Evolutionary conservation across 2,797 vertebrate genomes (phyloP), one percentile per base, ranked within the genome.

Genomic region (Pipistrellus nathusii): DNA sequence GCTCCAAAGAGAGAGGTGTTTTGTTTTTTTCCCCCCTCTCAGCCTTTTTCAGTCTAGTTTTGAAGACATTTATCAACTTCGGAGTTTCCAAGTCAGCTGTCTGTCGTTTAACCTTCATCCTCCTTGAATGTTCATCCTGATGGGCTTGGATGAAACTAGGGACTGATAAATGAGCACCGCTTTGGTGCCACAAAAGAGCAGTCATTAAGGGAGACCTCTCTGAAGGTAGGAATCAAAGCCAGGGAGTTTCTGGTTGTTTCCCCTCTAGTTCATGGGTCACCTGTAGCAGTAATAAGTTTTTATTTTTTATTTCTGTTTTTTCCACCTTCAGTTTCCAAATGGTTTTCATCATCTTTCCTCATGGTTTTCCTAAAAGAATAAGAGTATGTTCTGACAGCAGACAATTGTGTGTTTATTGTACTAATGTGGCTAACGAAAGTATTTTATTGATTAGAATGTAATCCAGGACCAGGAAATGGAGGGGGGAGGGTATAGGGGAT

Each of bases 21-120:
- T 44, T 44, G 7, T 72, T 95, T 94, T 72, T 95, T 95, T 53
- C 55, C 85, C 78, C 41, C 78, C 44, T 69, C 75, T 95, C n/a
- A 25, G 59, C 11, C 51, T 92, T 97, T 97, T 97, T 91, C 88
- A 96, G 72, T 94, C 76, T 94, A 90, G 9, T 96, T 97, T 96
- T 91, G 86, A 72, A 96, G 76, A 69, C 75, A 95, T 88, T 95
- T 51, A 95, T 96, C 97, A 97, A n/a, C 21, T 85, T 68, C 5
- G 3, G 66, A 83, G 78, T 97, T 97, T 95, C 91, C 75, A 93
- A 91, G 68, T 93, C 72, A 32, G 55, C 80, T 77, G 71, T 44
- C 93, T 97, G 90, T 96, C 96, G 97, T 95, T 97, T 98, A 98
- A 98, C 94, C 95, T 97, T 97, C 96, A 95, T 96, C 90, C 94